phyloP scores from a whole-genome alignment of 2,888 invertebrate genomes.

The Nineta flava region DNA sequence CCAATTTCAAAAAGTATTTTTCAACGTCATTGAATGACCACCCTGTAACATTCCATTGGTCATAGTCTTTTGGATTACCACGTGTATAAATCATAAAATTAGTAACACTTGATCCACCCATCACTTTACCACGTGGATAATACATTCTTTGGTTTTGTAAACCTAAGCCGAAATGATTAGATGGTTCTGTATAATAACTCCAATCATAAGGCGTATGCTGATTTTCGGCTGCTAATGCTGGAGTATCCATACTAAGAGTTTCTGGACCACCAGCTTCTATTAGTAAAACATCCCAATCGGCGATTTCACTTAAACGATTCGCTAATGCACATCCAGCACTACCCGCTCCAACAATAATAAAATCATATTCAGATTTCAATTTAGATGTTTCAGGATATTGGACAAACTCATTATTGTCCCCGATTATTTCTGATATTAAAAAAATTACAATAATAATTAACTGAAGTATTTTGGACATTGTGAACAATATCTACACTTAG shows the following conservation, averaged over 20 bases:
- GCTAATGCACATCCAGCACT: no score
- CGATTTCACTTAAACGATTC: constrained; percentile 30
- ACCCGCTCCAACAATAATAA: constrained; percentile 27
- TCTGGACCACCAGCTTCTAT: constrained; percentile 37
- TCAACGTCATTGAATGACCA: no score
- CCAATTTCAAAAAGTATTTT: no score
- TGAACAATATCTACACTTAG: no score
- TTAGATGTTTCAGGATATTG: no score
- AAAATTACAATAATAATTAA: no score
- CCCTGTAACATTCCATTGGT: no score
- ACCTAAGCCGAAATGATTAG: constrained; percentile 25
- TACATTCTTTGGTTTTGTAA: constrained; percentile 21
- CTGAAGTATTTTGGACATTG: no score
- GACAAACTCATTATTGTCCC: no score
- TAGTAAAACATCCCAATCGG: constrained; percentile 30
- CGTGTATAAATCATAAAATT: no score
- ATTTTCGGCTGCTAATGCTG: constrained; percentile 42
- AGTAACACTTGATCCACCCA: no score
- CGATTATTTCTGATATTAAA: no score
- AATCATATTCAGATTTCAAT: constrained; percentile 21
- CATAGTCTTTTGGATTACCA: constrained; percentile 55
- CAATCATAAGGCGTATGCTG: constrained; percentile 45
- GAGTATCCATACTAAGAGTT: constrained; percentile 48
- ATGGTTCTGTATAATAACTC: constrained; percentile 34
- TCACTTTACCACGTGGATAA: constrained; percentile 46